phyloP scores from a whole-genome alignment of 2,797 vertebrate species.

The Propithecus perrieri region DNA sequence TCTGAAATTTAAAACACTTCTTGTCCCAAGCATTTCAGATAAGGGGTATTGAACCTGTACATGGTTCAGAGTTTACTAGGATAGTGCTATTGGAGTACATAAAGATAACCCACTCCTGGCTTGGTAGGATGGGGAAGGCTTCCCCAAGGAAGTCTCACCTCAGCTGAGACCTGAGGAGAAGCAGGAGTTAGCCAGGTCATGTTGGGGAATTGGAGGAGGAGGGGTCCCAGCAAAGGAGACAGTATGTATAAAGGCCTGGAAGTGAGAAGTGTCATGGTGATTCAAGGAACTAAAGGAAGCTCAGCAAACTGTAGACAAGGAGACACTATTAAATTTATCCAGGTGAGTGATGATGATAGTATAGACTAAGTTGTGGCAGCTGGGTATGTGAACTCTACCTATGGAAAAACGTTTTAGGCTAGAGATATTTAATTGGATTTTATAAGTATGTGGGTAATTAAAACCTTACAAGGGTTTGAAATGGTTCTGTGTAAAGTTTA shows the following conservation, averaged over 20 bases:
- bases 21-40: background rate
- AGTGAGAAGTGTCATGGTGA: background rate
- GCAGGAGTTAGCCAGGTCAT: background rate
- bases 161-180: background rate
- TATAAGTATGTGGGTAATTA: background rate
- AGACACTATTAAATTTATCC: background rate
- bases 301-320: background rate
- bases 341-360: background rate
- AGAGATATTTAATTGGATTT: background rate
- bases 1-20: background rate
- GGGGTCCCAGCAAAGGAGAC: background rate
- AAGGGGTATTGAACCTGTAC: background rate
- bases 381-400: background rate
- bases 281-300: background rate
- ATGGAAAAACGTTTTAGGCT: background rate
- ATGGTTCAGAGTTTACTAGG: background rate
- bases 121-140: background rate
- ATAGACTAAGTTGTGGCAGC: background rate
- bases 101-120: background rate
- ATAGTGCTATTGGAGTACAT: no score
- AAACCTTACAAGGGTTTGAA: background rate
- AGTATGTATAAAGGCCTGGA: background rate
- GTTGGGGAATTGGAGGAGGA: background rate
- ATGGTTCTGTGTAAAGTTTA: constrained; percentile 2
- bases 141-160: background rate